phyloP scores from a whole-genome alignment of 2,113 vertebrate species.

The Oreochromis spilurus region DNA sequence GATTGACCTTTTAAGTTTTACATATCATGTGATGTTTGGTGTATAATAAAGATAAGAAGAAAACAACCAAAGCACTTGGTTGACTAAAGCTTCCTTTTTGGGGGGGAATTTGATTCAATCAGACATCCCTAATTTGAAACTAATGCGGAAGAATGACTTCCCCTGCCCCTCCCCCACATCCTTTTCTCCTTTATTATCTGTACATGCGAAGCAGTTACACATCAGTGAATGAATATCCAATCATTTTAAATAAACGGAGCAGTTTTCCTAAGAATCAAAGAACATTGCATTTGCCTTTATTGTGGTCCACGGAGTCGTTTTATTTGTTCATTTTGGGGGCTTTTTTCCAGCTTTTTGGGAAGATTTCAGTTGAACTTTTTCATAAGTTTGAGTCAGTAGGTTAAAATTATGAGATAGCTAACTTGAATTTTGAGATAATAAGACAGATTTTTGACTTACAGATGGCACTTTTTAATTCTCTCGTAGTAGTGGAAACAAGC shows the following conservation, averaged over 20 bases:
- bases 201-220: background rate
- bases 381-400: background rate
- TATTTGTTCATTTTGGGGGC: background rate
- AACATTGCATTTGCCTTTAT: background rate
- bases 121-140: background rate
- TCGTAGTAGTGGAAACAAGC: background rate
- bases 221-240: background rate
- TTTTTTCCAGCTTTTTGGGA: background rate
- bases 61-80: background rate
- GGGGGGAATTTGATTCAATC: background rate
- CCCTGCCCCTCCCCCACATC: fast-evolving
- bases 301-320: background rate
- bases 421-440: background rate
- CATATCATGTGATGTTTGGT: background rate
- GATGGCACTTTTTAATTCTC: background rate
- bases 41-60: background rate
- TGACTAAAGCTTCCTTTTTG: background rate
- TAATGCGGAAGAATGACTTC: background rate
- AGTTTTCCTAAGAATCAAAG: background rate
- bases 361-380: background rate
- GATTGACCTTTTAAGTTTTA: background rate
- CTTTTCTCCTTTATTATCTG: background rate
- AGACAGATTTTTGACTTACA: background rate
- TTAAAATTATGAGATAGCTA: background rate
- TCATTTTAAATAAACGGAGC: background rate